These are phyloP conservation scores for Paradisaea rubra DNA, from an alignment of 2,113 vertebrate species.

Conservation along the genomic window DNA sequence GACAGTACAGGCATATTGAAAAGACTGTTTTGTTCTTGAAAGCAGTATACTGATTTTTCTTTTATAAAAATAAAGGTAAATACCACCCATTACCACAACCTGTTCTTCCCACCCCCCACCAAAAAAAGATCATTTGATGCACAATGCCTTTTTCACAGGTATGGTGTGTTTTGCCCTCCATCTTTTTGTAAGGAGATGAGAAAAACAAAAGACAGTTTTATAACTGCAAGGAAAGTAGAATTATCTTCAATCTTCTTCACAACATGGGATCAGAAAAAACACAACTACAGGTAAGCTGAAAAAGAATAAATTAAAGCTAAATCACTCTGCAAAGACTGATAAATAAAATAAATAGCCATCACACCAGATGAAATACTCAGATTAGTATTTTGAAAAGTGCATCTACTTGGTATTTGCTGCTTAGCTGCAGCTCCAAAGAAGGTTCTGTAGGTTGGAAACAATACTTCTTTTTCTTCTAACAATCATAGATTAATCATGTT, in stretches of 20 bases:
- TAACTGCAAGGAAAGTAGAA: not conserved
- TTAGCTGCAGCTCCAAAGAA: not conserved
- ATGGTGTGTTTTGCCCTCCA: rapidly evolving
- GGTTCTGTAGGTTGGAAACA: not conserved
- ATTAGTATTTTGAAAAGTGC: not conserved
- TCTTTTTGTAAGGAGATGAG: not conserved
- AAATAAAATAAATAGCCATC: not conserved
- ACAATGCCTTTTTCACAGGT: not conserved
- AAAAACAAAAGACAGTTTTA: not conserved
- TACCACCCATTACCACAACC: not conserved
- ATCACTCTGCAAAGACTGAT: not conserved
- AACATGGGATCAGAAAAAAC: not conserved
- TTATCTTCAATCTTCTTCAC: not conserved
- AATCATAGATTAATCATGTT: not conserved
- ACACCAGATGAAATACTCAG: not conserved
- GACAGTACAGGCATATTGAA: not conserved
- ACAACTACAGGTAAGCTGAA: not conserved
- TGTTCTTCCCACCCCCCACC: rapidly evolving
- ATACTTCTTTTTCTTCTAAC: not conserved
- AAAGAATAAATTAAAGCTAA: not conserved
- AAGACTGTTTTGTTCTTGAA: not conserved
- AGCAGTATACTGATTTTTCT: not conserved
- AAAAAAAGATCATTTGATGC: not conserved
- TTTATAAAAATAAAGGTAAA: not conserved
- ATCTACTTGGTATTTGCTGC: not conserved